These are phyloP conservation scores for Vulpes vulpes DNA, from an alignment of 2,113 vertebrate genomes.

Conservation along the genomic window DNA sequence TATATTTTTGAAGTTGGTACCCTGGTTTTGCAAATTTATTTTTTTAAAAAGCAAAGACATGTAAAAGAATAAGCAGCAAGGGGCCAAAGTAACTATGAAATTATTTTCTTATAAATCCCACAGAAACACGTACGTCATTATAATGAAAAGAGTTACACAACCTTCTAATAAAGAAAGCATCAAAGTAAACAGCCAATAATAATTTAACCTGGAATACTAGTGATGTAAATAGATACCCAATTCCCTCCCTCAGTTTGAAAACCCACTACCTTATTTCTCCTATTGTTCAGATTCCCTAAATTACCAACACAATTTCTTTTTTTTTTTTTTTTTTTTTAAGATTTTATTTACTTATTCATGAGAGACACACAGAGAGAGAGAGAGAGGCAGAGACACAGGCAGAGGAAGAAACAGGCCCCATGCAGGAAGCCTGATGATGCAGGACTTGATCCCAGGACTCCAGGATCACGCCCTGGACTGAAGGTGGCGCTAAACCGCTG, in stretches of 20 bases:
- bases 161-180: neutral
- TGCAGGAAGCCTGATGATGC: no score
- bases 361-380: no score
- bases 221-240: neutral
- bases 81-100: neutral
- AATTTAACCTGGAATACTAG: neutral
- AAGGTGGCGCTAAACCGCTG: no score
- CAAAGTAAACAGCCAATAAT: conserved; percentile 21
- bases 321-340: no score
- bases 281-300: neutral
- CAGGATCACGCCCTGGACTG: no score
- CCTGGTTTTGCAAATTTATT: neutral
- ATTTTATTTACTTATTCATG: no score
- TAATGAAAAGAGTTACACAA: neutral
- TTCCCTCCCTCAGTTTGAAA: neutral
- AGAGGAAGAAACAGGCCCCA: no score
- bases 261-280: neutral
- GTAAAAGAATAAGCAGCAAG: conserved; percentile 50
- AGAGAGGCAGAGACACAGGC: no score
- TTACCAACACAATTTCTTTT: neutral
- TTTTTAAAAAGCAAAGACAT: conserved; percentile 51
- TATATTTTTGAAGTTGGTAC: conserved; percentile 18
- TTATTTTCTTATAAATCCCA: neutral
- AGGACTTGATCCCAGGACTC: no score
- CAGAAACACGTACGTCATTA: conserved; percentile 16